A percentile compares a stretch with the other conserved stretches of the same genome.
phyloP scores from a whole-genome alignment of 2,888 invertebrate species.

The Pomacea canaliculata region DNA sequence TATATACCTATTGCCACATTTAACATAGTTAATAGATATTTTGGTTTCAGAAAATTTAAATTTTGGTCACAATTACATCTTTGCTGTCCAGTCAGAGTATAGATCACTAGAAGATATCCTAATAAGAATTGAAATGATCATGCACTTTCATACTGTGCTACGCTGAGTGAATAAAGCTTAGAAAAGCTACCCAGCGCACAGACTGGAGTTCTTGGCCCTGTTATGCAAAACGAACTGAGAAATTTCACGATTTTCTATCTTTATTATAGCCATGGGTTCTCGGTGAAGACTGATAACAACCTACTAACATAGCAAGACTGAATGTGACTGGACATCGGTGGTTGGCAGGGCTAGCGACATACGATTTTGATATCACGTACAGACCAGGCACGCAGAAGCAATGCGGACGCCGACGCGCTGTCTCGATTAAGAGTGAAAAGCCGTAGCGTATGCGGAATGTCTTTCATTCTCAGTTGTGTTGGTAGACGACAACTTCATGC shows the following conservation, averaged over 20 bases:
- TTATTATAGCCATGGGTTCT: not conserved
- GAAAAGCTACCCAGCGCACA: conserved; percentile 31
- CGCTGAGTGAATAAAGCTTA: conserved; percentile 29
- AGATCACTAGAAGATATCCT: too few relatives aligned
- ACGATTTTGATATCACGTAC: not conserved
- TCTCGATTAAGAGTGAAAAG: not conserved
- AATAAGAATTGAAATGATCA: too few relatives aligned
- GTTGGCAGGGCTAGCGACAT: not conserved
- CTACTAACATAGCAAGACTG: conserved; percentile 12
- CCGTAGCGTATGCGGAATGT: too few relatives aligned
- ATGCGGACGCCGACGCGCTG: conserved; percentile 12
- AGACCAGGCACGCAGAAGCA: not conserved
- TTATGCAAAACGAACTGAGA: conserved; percentile 36
- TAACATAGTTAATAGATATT: too few relatives aligned
- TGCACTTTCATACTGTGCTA: conserved; percentile 15
- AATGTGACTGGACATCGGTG: conserved; percentile 13
- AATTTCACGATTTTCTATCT: conserved; percentile 17
- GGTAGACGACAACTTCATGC: too few relatives aligned
- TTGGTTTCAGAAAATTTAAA: too few relatives aligned
- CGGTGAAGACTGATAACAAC: conserved; percentile 19
- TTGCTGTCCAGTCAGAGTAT: too few relatives aligned
- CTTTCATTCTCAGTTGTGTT: too few relatives aligned
- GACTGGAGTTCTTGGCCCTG: conserved; percentile 35
- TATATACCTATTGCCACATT: too few relatives aligned
- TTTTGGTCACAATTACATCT: too few relatives aligned